Evolutionary conservation across 2,113 vertebrate genomes (phyloP), one percentile per base, ranked within the genome.

Genomic region (Choloepus hoffmanni): DNA sequence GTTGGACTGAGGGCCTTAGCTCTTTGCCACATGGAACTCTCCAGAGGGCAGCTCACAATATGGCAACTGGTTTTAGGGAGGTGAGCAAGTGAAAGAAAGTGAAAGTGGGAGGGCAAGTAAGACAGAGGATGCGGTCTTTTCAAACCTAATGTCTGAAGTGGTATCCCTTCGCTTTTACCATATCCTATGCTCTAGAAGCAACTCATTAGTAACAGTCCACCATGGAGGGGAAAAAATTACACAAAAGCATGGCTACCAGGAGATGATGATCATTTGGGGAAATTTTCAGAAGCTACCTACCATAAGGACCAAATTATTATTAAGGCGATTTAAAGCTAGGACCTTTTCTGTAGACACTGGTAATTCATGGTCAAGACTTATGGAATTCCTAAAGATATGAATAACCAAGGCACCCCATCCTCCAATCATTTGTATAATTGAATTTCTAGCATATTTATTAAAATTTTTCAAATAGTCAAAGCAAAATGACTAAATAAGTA

Each of bases 91-190:
- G n/a, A 76, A 50, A n/a, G 13, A 7, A 3, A 67, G 4, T 67
- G 33, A 36, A 63, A n/a, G 16, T 33, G 33, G 33, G 14, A n/a
- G 67, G 18, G 33, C 2, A 24, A 28, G 6, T 4, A 6, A 63
- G 50, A 9, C 16, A 0, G 7, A 3, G 4, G 23, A 2, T 9
- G 0, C 2, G 1, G 19, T 23, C 1, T 33, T 5, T 23, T 48
- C 3, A 3, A 12, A 11, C 18, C 36, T 63, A 5, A 3, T 28
- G 8, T 30, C 1, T 2, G 24, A 53, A 18, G 65, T 58, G 0
- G 15, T 5, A 16, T 16, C 48, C 55, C 7, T 0, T 14, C 7
- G 8, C 8, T 6, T 0, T 21, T 45, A 24, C 10, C 50, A 15
- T 26, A 30, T 1, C 21, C 6, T 24, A 7, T 28, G 28, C 1